A percentile compares a stretch with the other conserved stretches of the same genome.
These are phyloP conservation scores for Tethea ocularis DNA, from an alignment of 2,888 invertebrate genomes.

Conservation along the genomic window DNA sequence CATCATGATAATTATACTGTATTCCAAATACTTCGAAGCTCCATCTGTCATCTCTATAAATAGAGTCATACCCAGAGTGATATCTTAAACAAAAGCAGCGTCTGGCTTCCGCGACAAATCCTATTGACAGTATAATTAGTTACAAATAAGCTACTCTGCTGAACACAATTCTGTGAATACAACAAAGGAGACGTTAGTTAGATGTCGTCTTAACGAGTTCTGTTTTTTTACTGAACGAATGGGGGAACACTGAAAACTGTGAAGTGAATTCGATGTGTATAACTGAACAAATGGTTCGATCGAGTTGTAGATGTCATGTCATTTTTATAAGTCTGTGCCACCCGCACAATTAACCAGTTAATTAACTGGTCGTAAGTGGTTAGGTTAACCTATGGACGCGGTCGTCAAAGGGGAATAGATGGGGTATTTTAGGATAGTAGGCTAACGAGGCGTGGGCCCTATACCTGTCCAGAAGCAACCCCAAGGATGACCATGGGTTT, in stretches of 20 bases:
- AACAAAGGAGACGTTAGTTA: slow-evolving; percentile 24
- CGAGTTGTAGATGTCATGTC: too few relatives aligned
- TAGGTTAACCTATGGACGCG: too few relatives aligned
- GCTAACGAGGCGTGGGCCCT: too few relatives aligned
- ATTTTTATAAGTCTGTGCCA: too few relatives aligned
- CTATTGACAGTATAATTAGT: slow-evolving; percentile 28
- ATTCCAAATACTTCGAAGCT: neutral
- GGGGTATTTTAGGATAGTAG: too few relatives aligned
- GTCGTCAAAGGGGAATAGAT: too few relatives aligned
- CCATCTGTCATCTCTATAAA: slow-evolving; percentile 1
- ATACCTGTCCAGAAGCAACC: too few relatives aligned
- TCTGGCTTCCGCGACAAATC: slow-evolving; percentile 22
- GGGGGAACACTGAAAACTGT: neutral
- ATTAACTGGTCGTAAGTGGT: too few relatives aligned
- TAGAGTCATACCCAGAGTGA: neutral
- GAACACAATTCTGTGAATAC: neutral
- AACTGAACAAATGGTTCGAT: neutral
- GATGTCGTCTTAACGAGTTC: slow-evolving; percentile 12
- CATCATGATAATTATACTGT: neutral
- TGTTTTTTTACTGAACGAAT: slow-evolving; percentile 18
- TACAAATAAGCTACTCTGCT: slow-evolving; percentile 23
- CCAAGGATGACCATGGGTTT: too few relatives aligned
- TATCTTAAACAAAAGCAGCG: slow-evolving; percentile 11
- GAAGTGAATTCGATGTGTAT: neutral
- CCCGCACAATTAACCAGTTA: too few relatives aligned